Conservation (phyloP, 2,113 vertebrate genomes). For the Eulacestoma nigropectus region DNA sequence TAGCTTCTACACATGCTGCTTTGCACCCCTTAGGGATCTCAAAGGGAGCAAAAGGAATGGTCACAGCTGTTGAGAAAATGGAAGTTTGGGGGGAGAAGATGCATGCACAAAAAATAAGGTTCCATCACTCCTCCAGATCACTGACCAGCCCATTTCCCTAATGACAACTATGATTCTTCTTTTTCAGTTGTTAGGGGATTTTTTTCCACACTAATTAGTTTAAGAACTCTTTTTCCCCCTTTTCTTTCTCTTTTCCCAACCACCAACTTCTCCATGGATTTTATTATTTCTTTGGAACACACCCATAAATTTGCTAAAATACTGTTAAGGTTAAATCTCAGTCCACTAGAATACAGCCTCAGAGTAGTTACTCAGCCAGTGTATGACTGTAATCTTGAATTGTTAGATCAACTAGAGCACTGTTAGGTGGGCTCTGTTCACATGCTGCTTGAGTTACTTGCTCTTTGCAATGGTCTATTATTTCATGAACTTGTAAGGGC, state of each 20-base stretch:
- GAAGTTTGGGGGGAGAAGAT: not conserved
- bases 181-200: not conserved
- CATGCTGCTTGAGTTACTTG: not conserved
- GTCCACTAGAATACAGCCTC: not conserved
- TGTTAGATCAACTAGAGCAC: not conserved
- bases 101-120: not conserved
- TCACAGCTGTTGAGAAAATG: not conserved
- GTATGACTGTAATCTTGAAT: not conserved
- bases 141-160: not conserved
- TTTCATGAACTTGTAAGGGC: not conserved
- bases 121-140: not conserved
- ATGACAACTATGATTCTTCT: not conserved
- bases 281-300: not conserved
- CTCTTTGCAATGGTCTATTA: not conserved
- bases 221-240: fast-evolving
- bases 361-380: not conserved
- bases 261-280: not conserved
- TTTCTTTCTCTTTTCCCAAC: not conserved
- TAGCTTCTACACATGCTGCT: not conserved
- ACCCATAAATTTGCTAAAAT: not conserved
- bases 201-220: not conserved
- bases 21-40: not conserved
- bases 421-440: not conserved
- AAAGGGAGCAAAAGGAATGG: not conserved
- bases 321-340: not conserved